These are phyloP conservation scores for Allolobophora icterica DNA, from an alignment of 2,888 invertebrate species.

Conservation along the genomic window DNA sequence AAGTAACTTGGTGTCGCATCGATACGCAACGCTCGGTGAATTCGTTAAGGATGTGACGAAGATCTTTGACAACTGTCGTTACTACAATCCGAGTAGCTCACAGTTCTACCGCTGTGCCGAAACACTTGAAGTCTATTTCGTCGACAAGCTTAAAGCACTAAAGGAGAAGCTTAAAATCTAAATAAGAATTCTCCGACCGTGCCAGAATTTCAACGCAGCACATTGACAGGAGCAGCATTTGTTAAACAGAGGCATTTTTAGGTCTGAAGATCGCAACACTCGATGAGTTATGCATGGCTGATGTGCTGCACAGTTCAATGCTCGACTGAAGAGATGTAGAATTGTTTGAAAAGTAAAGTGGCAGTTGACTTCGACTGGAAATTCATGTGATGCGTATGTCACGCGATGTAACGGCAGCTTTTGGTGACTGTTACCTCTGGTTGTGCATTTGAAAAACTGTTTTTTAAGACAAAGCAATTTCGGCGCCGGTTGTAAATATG, in stretches of 20 bases:
- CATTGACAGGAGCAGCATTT: constrained; percentile 69
- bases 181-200: constrained; percentile 81
- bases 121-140: constrained; percentile 88
- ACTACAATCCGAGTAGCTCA: constrained; percentile 93
- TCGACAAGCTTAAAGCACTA: constrained; percentile 58
- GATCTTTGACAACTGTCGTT: constrained; percentile 98
- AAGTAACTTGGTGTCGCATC: constrained; percentile 76
- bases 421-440: constrained; percentile 11
- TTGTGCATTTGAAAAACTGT: constrained; percentile 11
- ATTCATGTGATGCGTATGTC: neutral
- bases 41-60: constrained; percentile 97
- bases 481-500: neutral
- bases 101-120: constrained; percentile 96
- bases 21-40: constrained; percentile 86
- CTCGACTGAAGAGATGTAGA: neutral
- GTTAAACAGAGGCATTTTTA: constrained; percentile 44
- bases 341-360: neutral
- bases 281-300: neutral
- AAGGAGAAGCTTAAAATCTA: constrained; percentile 38
- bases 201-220: constrained; percentile 83
- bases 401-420: neutral
- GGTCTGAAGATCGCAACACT: constrained; percentile 24
- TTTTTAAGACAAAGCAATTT: constrained; percentile 17
- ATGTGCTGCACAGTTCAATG: neutral
- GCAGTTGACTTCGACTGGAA: neutral